Base-by-base conservation (phyloP, 2,888 invertebrate species). In the Terebella lapidaria region DNA sequence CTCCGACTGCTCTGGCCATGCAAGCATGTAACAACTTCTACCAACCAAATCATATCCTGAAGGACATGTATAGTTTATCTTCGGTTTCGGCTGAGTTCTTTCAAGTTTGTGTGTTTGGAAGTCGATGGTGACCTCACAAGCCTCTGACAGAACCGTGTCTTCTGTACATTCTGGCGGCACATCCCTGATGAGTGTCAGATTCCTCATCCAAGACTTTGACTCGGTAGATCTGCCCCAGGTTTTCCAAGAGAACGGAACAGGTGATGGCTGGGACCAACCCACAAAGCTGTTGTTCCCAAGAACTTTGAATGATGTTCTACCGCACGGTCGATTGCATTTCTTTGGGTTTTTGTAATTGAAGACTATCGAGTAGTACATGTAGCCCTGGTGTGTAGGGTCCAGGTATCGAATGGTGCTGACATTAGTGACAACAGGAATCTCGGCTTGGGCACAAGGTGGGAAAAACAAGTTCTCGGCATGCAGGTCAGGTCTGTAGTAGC, bases 381-480 rank as follows among this genome's bases (percentile, higher is more conserved):
- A 18, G 35, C 10, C 18, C 35, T 10, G 10, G 49, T 20, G 22
- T 5, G 10, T 49, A 5, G 10, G 22, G 22, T 49, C 49, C 49
- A 49, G 18, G 24, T 49, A 49, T 10, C 10, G 5, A 4, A 3
- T 47, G 22, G 57, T 56, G 42, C 22, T 27, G 4, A 2, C 29
- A 57, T 28, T 57, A 45, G 2, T n/a, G 27, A 4, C 10, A 3
- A 46, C 20, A 10, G 56, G 59, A 2, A 59, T 24, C 46, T 53
- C 47, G 1, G 59, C 59, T 28, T 18, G 15, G 22, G 58, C 59
- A 29, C 62, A 62, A 2, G 62, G 62, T 10, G 62, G 62, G 47
- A 49, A 62, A 25, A 59, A 56, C 3, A 4, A 20, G 49, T 56
- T 59, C 3, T 27, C 2, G 3, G 22, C 5, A 45, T 62, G 62